Conservation (phyloP, 2,888 invertebrate genomes). For the Brassicogethes aeneus region DNA sequence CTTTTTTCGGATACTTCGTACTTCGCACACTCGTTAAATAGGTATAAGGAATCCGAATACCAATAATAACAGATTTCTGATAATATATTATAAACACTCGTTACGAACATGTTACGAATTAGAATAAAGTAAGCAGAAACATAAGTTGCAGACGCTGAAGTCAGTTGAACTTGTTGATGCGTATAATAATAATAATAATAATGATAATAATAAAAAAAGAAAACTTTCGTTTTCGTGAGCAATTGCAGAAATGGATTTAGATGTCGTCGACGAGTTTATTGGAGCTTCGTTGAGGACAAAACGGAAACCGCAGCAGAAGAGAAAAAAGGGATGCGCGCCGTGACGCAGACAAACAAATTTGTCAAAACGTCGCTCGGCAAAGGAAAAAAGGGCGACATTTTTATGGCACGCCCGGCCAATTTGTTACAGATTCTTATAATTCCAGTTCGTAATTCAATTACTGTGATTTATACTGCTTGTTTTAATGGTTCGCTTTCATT, state of each 20-base stretch:
- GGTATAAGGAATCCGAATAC: no score
- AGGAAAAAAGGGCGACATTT: constrained; percentile 20
- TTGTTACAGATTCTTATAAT: constrained; percentile 26
- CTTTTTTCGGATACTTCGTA: no score
- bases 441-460: constrained; percentile 36
- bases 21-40: no score
- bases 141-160: no score
- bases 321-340: neutral
- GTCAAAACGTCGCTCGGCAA: constrained; percentile 30
- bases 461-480: constrained; percentile 30
- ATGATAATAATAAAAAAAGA: no score
- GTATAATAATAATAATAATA: no score
- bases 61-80: no score
- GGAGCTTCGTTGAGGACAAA: neutral
- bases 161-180: no score
- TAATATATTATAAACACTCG: no score
- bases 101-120: no score
- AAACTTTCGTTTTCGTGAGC: no score
- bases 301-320: neutral
- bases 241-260: neutral
- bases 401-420: constrained; percentile 15
- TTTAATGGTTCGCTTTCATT: constrained; percentile 27
- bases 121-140: no score
- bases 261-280: neutral
- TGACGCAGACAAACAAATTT: constrained; percentile 32